These are phyloP conservation scores for Limnephilus rhombicus DNA, from an alignment of 2,888 invertebrate species.

Conservation along the genomic window DNA sequence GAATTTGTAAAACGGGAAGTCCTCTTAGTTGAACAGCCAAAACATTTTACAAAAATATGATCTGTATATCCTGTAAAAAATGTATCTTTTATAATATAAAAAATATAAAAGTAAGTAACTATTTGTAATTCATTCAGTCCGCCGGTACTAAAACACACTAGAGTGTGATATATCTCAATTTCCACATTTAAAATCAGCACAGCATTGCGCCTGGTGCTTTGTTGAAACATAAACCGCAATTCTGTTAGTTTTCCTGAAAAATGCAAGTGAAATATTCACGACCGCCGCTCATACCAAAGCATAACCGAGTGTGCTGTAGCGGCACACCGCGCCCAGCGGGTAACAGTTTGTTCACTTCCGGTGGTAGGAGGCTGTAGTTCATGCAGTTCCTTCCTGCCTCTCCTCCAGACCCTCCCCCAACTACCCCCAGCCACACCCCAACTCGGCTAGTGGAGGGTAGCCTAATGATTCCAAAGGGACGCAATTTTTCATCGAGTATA, in stretches of 20 bases:
- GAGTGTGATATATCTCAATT: neutral
- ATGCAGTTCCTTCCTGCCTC: slow-evolving; percentile 24
- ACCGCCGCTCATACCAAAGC: neutral
- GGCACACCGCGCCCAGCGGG: neutral
- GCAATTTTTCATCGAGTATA: slow-evolving; percentile 37
- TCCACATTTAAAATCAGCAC: neutral
- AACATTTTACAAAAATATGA: too few relatives aligned
- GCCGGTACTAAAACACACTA: neutral
- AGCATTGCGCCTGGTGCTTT: neutral
- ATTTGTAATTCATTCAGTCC: neutral
- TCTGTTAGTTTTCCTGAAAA: neutral
- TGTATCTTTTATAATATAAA: too few relatives aligned
- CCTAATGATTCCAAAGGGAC: slow-evolving; percentile 33
- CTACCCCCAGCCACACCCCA: neutral
- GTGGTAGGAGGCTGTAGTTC: slow-evolving; percentile 28
- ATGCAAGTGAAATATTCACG: neutral
- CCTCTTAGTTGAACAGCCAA: too few relatives aligned
- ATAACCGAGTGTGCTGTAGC: neutral
- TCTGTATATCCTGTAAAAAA: too few relatives aligned
- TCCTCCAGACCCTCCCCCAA: neutral
- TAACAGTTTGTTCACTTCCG: slow-evolving; percentile 27
- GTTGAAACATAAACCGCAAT: neutral
- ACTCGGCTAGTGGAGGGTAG: neutral
- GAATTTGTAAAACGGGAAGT: too few relatives aligned
- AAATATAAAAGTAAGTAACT: too few relatives aligned